phyloP scores from a whole-genome alignment of 2,888 invertebrate genomes.

The Thereva unica region DNA sequence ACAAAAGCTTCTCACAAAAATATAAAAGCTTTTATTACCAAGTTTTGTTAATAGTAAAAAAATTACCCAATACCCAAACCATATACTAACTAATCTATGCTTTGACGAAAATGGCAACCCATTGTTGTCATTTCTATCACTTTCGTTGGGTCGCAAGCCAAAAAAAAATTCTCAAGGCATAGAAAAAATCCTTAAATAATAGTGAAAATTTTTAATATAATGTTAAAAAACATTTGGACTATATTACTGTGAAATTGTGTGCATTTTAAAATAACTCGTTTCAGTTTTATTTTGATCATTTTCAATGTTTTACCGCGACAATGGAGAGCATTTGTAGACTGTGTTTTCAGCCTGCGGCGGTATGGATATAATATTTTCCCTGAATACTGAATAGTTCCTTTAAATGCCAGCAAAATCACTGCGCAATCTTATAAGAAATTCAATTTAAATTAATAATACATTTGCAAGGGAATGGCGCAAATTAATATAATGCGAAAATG shows the following conservation, averaged over 20 bases:
- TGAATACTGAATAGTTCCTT: too few species aligned
- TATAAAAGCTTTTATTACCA: too few species aligned
- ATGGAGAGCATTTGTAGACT: slow-evolving; percentile 59
- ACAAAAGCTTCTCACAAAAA: too few species aligned
- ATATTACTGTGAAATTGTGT: not conserved
- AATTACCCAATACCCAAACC: not conserved
- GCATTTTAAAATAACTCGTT: slow-evolving; percentile 15
- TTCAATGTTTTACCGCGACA: slow-evolving; percentile 26
- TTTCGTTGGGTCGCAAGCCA: slow-evolving; percentile 5
- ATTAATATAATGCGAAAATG: too few species aligned
- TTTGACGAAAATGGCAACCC: slow-evolving; percentile 16
- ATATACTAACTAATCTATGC: slow-evolving; percentile 10
- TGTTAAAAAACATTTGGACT: too few species aligned
- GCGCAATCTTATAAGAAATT: too few species aligned
- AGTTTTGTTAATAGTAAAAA: not conserved
- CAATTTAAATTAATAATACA: too few species aligned
- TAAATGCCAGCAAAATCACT: too few species aligned
- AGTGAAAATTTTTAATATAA: not conserved
- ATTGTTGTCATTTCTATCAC: slow-evolving; percentile 26
- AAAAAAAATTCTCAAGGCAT: slow-evolving; percentile 9
- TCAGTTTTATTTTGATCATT: slow-evolving; percentile 30
- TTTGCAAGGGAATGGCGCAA: too few species aligned
- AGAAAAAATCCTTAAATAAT: slow-evolving; percentile 5
- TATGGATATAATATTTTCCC: slow-evolving; percentile 41
- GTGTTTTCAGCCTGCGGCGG: slow-evolving; percentile 58